These are phyloP conservation scores for Branchellion lobata DNA, from an alignment of 2,888 invertebrate species.

Conservation along the genomic window DNA sequence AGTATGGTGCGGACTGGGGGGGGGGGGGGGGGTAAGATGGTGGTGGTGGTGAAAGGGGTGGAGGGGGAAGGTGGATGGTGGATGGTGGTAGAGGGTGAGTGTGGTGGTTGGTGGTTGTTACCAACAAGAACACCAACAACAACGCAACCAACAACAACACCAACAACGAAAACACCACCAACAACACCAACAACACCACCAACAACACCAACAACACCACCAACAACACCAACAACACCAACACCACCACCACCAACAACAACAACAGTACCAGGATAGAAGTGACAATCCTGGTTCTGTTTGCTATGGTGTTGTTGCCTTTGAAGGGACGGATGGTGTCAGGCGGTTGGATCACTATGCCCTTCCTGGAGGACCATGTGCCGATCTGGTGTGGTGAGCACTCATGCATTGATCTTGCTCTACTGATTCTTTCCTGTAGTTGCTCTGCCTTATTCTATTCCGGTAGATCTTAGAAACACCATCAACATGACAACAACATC, in stretches of 20 bases:
- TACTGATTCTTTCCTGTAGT: no score
- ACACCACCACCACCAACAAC: no score
- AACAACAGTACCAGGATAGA: slow-evolving; percentile 56
- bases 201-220: no score
- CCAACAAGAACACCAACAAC: no score
- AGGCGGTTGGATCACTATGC: slow-evolving; percentile 47
- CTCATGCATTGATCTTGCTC: no score
- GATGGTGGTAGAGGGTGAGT: slow-evolving; percentile 32
- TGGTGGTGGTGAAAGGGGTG: neutral
- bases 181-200: neutral
- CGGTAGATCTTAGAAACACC: no score
- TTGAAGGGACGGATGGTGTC: slow-evolving; percentile 46
- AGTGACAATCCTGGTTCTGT: slow-evolving; percentile 55
- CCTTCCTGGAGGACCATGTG: slow-evolving; percentile 46
- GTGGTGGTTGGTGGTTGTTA: neutral
- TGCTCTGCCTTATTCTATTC: no score
- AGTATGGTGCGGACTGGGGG: neutral
- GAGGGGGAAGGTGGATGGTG: no score
- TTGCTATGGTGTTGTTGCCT: slow-evolving; percentile 64
- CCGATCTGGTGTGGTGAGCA: slow-evolving; percentile 47
- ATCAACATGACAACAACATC: no score
- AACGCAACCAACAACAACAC: neutral
- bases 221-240: no score
- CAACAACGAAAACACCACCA: no score
- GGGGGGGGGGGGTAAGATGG: neutral